Percentiles rank a stretch among this genome's conserved stretches.
phyloP scores from a whole-genome alignment of 2,888 invertebrate genomes.

The Acleris sparsana region DNA sequence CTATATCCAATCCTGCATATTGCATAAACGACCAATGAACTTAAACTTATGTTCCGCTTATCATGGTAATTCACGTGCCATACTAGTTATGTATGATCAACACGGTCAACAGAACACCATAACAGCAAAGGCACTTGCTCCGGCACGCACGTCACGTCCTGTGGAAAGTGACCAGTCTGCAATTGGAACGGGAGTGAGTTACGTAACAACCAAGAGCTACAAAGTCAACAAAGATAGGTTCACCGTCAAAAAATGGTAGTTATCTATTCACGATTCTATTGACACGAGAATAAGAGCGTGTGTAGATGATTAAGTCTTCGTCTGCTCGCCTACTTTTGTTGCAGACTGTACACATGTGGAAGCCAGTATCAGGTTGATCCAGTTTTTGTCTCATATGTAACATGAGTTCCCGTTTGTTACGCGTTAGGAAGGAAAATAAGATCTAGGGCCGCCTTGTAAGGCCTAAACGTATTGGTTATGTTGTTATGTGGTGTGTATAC shows the following conservation, averaged over 20 bases:
- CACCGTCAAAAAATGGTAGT: too few relatives aligned
- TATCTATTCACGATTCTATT: too few relatives aligned
- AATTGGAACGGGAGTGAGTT: slow-evolving; percentile 35
- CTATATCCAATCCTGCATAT: too few relatives aligned
- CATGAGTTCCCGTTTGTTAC: not conserved
- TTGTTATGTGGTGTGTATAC: too few relatives aligned
- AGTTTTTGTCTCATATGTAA: slow-evolving; percentile 15
- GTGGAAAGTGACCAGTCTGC: slow-evolving; percentile 49
- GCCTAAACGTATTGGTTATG: too few relatives aligned
- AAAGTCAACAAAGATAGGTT: too few relatives aligned
- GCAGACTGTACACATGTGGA: not conserved
- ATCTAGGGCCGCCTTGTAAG: too few relatives aligned
- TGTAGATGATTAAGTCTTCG: too few relatives aligned
- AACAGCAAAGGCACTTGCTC: slow-evolving; percentile 41
- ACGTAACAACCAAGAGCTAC: slow-evolving; percentile 28
- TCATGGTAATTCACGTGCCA: not conserved
- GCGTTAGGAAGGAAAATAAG: slow-evolving; percentile 21
- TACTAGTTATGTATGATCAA: slow-evolving; percentile 8
- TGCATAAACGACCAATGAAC: too few relatives aligned
- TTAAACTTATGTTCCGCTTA: too few relatives aligned
- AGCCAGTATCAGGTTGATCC: slow-evolving; percentile 2
- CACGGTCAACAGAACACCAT: slow-evolving; percentile 25
- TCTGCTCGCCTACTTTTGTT: too few relatives aligned
- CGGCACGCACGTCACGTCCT: slow-evolving; percentile 48
- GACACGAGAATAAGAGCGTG: too few relatives aligned